A percentile compares a stretch with the other conserved stretches of the same genome.
Conservation (phyloP, 2,888 invertebrate species). For the Tinea trinotella region DNA sequence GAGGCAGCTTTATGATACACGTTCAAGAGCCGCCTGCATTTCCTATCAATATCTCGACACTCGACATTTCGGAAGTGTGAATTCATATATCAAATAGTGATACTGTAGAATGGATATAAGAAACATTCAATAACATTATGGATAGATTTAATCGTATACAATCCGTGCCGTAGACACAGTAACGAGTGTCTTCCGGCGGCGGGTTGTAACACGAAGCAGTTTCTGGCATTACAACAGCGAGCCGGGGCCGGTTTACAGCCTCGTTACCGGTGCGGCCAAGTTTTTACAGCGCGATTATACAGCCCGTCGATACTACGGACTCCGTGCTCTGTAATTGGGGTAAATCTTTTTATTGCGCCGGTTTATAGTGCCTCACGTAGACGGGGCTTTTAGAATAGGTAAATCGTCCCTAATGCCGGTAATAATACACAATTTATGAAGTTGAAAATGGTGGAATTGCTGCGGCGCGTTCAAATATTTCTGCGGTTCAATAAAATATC, state of each 20-base stretch:
- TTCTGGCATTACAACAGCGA: slow-evolving; percentile 10
- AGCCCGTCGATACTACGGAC: slow-evolving; percentile 42
- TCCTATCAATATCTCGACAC: not conserved
- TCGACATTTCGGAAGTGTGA: not conserved
- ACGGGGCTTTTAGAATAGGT: slow-evolving; percentile 20
- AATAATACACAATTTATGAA: slow-evolving; percentile 12
- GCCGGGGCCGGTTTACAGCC: slow-evolving; percentile 44
- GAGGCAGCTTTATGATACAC: slow-evolving; percentile 49
- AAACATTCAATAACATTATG: not conserved
- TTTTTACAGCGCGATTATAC: slow-evolving; percentile 64
- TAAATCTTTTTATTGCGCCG: slow-evolving; percentile 51
- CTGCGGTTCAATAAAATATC: too few species aligned
- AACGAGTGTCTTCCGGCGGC: slow-evolving; percentile 12
- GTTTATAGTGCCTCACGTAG: slow-evolving; percentile 28
- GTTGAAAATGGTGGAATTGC: slow-evolving; percentile 1
- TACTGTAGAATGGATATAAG: not conserved
- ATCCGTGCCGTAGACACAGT: slow-evolving; percentile 3
- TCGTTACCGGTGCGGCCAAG: slow-evolving; percentile 52
- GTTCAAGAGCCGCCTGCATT: slow-evolving; percentile 29
- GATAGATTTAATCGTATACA: slow-evolving; percentile 2
- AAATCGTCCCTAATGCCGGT: slow-evolving; percentile 14
- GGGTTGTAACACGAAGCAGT: slow-evolving; percentile 4
- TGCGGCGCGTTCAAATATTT: not conserved
- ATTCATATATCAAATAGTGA: not conserved
- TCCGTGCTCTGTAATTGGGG: slow-evolving; percentile 47